Conservation (phyloP, 2,888 invertebrate genomes). For the Melinaea menophilus region DNA sequence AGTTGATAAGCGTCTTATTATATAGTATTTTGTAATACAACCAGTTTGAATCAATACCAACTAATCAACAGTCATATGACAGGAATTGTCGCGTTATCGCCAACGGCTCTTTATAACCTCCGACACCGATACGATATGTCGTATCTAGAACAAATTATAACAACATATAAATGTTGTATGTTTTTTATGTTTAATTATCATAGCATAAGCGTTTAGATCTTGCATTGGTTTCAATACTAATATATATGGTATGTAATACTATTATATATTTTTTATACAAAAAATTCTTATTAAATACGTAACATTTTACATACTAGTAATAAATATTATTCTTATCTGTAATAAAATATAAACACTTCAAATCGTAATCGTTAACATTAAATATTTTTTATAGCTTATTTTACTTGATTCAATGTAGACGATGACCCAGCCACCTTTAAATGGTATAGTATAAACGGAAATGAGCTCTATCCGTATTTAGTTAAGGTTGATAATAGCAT, state of each 20-base stretch:
- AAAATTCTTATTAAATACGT: neutral
- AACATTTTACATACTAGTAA: neutral
- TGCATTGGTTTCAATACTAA: neutral
- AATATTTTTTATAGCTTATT: slow-evolving; percentile 3
- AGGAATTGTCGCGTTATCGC: slow-evolving; percentile 26
- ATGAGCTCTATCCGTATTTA: neutral
- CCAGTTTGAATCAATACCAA: slow-evolving; percentile 31
- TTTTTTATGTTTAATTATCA: too few relatives aligned
- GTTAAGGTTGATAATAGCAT: neutral
- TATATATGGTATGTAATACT: neutral
- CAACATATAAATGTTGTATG: too few relatives aligned
- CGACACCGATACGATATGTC: slow-evolving; percentile 2
- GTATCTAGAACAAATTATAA: neutral
- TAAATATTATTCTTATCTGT: too few relatives aligned
- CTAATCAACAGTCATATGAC: slow-evolving; percentile 29
- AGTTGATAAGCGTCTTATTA: slow-evolving; percentile 27
- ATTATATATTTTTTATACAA: neutral
- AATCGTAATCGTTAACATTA: neutral
- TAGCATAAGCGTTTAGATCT: neutral
- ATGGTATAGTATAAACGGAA: neutral
- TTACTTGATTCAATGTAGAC: slow-evolving; percentile 3
- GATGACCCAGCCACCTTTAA: neutral
- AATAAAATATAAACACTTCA: too few relatives aligned
- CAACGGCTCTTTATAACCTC: slow-evolving; percentile 12
- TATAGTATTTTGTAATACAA: slow-evolving; percentile 32